Base-by-base conservation (phyloP, 2,113 vertebrate genomes). In the Onychostoma macrolepis region DNA sequence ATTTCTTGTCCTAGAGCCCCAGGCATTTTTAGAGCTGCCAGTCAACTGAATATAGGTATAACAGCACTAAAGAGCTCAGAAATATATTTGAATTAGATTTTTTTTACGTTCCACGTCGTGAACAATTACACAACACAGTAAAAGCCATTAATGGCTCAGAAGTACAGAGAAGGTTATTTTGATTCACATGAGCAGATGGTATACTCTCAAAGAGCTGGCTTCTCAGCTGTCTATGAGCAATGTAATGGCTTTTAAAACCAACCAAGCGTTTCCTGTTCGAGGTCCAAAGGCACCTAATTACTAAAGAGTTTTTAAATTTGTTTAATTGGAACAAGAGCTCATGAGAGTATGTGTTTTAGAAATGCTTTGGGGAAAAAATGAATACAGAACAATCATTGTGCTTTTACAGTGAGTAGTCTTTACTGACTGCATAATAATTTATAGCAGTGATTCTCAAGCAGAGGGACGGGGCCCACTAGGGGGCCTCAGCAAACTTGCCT, bases 111-210 rank as follows among this genome's bases (percentile, higher is more conserved):
- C 26, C 48, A 65, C 28, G 24, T 65, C 5, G 30, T 33, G 21
- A 80, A 67, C 41, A 71, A 45, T 48, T 33, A 67, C 50, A 72
- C 41, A 53, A 30, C n/a, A 74, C 41, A 88, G 15, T 38, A 61
- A 9, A 83, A 76, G 41, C 76, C 43, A 72, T 77, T 86, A 85
- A 79, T 63, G 81, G 41, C 17, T 26, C 50, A 43, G 28, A 81
- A 58, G 30, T 63, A 45, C 11, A 45, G 10, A 26, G 3, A 6
- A 2, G 26, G 36, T 50, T 80, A 77, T 84, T 58, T 86, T 58
- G 53, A 58, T 80, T 53, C 50, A 71, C 48, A 79, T 10, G 41
- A 89, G 41, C 74, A 87, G 86, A 84, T 80, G 41, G 84, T n/a
- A 75, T n/a, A 38, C 0, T 33, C 50, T 71, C 56, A 71, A 15